These are phyloP conservation scores for Zonitis immaculata DNA, from an alignment of 2,888 invertebrate species.

Conservation along the genomic window DNA sequence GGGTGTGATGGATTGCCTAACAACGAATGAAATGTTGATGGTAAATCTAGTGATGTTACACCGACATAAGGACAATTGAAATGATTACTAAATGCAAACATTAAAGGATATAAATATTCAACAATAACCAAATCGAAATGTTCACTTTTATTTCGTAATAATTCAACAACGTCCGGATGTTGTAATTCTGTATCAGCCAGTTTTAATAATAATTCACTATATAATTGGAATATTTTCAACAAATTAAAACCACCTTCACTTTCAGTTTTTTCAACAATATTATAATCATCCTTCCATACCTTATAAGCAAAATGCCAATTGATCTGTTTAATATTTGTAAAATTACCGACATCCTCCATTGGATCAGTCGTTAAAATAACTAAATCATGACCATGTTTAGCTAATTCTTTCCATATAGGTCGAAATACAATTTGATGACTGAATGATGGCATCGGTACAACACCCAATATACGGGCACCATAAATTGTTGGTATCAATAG, in stretches of 20 bases:
- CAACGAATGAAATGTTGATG: constrained; percentile 23
- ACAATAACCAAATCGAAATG: constrained; percentile 37
- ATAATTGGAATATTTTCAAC: not conserved
- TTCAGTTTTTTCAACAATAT: not conserved
- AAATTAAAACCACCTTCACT: not conserved
- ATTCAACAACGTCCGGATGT: constrained; percentile 27
- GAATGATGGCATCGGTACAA: constrained; percentile 26
- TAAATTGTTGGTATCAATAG: not conserved
- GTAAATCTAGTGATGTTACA: constrained; percentile 31
- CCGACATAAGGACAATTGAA: constrained; percentile 38
- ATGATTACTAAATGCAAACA: constrained; percentile 31
- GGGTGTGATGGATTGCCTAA: constrained; percentile 38
- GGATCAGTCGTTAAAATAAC: constrained; percentile 28
- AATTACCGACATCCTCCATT: constrained; percentile 11
- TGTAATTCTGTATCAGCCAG: constrained; percentile 24
- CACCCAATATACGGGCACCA: constrained; percentile 25
- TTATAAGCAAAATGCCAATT: constrained; percentile 21
- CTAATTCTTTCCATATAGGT: constrained; percentile 30
- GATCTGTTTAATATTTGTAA: constrained; percentile 19
- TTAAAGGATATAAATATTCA: constrained; percentile 30
- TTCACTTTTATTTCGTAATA: constrained; percentile 40
- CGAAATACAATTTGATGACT: constrained; percentile 33
- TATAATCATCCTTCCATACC: constrained; percentile 1
- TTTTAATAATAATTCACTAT: constrained; percentile 9
- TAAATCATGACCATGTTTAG: constrained; percentile 29